Evolutionary conservation across 1,140 invertebrate species (phyloP), one percentile per base, ranked within the genome.

Genomic region (Tetramorium parvispinum): DNA sequence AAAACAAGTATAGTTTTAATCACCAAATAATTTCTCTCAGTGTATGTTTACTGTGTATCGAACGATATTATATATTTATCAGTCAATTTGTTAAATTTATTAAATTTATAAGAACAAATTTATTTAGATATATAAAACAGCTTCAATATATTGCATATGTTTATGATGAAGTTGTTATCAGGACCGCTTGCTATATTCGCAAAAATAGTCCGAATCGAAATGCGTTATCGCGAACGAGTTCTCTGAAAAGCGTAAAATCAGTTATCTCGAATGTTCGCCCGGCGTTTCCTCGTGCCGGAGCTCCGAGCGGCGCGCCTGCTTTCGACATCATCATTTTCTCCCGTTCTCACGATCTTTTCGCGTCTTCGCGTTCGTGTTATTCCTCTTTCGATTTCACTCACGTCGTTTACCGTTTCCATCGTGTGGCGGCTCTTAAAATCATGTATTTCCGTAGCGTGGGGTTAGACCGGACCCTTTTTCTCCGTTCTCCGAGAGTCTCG

Each of bases 361-460:
- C 63, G 76, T 89, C 75, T 53, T 32, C 82, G 57, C 43, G n/a
- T 13, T 63, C 61, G 40, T 59, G 51, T 37, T 77, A 55, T 27
- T 83, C 27, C 51, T 83, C 79, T 83, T 83, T 73, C 79, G 79
- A 83, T 83, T 83, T 83, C 79, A 83, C 79, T 83, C 79, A 85
- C 71, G 46, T 82, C 85, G 85, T 86, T 86, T 86, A 86, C 78
- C 77, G 77, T 82, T 79, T 79, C 49, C 86, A 85, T 90, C 85
- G 88, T 85, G 88, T 87, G 89, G 87, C 87, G 59, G 89, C 75
- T 65, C 66, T 83, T 68, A 78, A 85, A 83, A 90, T 89, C 89
- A 87, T 76, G 73, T 85, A 91, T 91, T 91, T 89, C 87, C 85
- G 77, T 87, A 73, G 40, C n/a, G 21, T 32, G 32, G 32, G 37